Base-by-base conservation (phyloP, 2,888 invertebrate genomes). In the Leptinotarsa juncta region DNA sequence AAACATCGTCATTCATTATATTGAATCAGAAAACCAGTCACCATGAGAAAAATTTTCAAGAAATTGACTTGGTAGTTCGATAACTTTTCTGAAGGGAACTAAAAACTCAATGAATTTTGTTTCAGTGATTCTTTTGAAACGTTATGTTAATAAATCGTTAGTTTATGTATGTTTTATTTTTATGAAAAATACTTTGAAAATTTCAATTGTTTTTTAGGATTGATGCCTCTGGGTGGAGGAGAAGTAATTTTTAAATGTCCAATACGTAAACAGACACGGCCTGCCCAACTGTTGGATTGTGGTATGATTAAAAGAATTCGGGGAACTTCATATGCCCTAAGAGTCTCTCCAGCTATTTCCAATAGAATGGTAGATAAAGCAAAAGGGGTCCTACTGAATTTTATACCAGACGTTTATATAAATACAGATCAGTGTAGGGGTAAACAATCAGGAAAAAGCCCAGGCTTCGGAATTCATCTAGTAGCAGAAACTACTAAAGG, bases 231-330 rank as follows among this genome's bases (percentile, higher is more conserved):
- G 0, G 99, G 99, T 3, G 98, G 98, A 0, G 99, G 99, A 0
- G 96, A 97, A 88, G 91, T 99, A 12, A 88, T 92, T 23, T 98
- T 99, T 86, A 93, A 91, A 77, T 98, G 98, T 86, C 98, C 99
- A 0, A 92, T 96, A 26, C 91, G 94, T 71, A 94, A 95, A 81
- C 93, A 94, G 80, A 88, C 99, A 26, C 91, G 95, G 48, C 95
- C 98, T 0, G 87, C 97, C 70, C 95, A 95, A 88, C 90, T 93
- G 83, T 87, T 90, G n/a, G 93, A 95, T 71, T 91, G 94, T 86
- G 99, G 99, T 0, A 96, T 97, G 89, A 94, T 99, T 0, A 98
- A 97, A 89, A 91, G 98, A 81, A 94, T 99, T 73, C 91, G 99
- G 76, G 99, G 99, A 0, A 92, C 94, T 1, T 96, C 97, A 26